A percentile compares a stretch with the other conserved stretches of the same genome.
These are phyloP conservation scores for Gnathonemus longibarbis DNA, from an alignment of 2,113 vertebrate genomes.

Conservation along the genomic window DNA sequence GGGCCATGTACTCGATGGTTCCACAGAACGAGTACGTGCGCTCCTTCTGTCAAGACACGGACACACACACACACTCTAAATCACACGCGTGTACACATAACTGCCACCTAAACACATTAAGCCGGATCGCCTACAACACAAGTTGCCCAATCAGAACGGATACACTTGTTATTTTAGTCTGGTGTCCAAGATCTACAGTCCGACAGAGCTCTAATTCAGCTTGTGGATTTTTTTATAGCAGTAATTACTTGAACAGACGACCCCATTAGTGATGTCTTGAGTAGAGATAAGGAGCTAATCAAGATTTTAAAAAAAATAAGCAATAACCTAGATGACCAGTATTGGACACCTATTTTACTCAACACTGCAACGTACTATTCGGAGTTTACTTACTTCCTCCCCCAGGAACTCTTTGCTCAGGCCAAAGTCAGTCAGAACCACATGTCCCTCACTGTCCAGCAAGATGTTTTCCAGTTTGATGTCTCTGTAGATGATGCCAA, in stretches of 20 bases:
- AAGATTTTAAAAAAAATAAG: not conserved
- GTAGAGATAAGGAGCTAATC: not conserved
- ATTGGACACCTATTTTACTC: not conserved
- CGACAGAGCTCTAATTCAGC: not conserved
- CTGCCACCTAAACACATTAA: not conserved
- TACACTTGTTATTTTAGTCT: not conserved
- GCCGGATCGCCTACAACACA: not conserved
- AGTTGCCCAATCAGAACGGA: not conserved
- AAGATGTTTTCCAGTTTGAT: slow-evolving; percentile 88
- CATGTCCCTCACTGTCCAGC: slow-evolving; percentile 79
- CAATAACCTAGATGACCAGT: not conserved
- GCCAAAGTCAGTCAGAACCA: slow-evolving; percentile 85
- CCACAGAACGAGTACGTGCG: slow-evolving; percentile 88
- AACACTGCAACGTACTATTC: not conserved
- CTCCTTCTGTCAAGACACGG: slow-evolving; percentile 61
- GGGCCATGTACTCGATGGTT: slow-evolving; percentile 90
- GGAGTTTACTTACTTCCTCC: slow-evolving; percentile 63
- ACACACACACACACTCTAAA: not conserved
- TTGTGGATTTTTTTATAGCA: not conserved
- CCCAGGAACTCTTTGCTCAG: slow-evolving; percentile 88
- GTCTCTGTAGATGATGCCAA: slow-evolving; percentile 82
- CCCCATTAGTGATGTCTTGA: not conserved
- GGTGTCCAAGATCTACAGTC: not conserved
- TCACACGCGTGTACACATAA: not conserved
- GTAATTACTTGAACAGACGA: not conserved